Evolutionary conservation across 2,113 vertebrate genomes (phyloP).

Genomic region (Muntiacus muntjak): DNA sequence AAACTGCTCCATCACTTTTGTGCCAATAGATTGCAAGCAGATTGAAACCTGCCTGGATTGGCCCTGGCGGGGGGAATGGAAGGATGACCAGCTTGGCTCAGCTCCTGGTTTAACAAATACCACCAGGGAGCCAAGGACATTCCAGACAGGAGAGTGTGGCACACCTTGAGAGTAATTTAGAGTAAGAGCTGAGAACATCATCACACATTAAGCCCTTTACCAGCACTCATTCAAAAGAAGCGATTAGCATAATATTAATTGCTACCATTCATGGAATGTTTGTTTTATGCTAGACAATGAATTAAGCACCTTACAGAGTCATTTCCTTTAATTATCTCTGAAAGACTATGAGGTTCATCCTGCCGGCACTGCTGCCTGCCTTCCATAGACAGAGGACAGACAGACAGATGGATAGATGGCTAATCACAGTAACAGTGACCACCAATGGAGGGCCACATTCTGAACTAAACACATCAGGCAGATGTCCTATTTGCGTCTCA

Average conservation of each 20-base stretch:
- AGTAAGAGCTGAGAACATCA: fast-evolving
- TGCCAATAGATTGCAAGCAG: neutral
- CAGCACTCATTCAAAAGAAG: neutral
- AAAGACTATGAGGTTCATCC: neutral
- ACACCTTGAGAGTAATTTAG: no score
- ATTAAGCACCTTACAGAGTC: neutral
- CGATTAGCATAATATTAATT: neutral
- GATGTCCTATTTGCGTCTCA: neutral
- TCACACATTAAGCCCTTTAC: neutral
- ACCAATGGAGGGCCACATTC: neutral
- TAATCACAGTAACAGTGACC: neutral
- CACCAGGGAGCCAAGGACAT: neutral
- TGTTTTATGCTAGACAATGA: neutral
- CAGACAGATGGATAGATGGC: neutral
- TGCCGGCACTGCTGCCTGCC: neutral
- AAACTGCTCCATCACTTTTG: no score
- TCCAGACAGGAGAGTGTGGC: neutral
- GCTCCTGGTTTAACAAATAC: neutral
- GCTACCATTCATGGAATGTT: neutral
- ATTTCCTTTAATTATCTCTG: neutral
- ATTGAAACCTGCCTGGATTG: neutral
- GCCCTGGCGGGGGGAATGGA: neutral
- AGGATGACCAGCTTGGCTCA: neutral
- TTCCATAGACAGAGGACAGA: neutral
- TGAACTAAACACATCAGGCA: fast-evolving